Evolutionary conservation across 2,797 vertebrate species (phyloP).

Genomic region (Ctenopoma kingsleyae): DNA sequence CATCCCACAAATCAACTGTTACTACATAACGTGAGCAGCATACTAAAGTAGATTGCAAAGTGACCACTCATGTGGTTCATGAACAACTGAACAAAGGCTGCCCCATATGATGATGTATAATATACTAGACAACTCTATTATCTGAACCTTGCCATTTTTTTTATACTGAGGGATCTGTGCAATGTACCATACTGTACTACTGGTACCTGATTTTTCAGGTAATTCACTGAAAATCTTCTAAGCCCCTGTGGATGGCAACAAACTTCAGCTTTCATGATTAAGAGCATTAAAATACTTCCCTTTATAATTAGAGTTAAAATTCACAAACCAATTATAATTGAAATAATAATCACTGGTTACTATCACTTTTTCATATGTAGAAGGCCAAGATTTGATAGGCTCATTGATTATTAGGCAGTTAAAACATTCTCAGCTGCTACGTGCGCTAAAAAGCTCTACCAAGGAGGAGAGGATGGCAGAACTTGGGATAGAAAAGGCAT

Average conservation of each 20-base stretch:
- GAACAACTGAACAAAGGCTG: too few species aligned
- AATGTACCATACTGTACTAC: background rate
- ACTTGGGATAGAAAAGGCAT: constrained; percentile 96
- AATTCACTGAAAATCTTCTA: too few species aligned
- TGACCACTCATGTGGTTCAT: too few species aligned
- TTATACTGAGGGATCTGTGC: background rate
- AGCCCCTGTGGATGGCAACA: background rate
- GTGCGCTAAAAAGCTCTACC: constrained; percentile 83
- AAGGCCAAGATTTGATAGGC: constrained; percentile 1
- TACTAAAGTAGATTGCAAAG: too few species aligned
- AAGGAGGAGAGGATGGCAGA: constrained; percentile 95
- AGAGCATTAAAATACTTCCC: constrained; percentile 5
- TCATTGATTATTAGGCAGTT: constrained; percentile 47
- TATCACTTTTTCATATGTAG: background rate
- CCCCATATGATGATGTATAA: too few species aligned
- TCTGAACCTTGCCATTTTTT: background rate
- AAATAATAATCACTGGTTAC: constrained; percentile 3
- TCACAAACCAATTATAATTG: background rate
- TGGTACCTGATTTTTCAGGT: too few species aligned
- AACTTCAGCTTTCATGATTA: background rate
- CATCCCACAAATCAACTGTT: too few species aligned
- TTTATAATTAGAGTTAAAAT: constrained; percentile 25
- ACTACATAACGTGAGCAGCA: too few species aligned
- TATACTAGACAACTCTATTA: too few species aligned
- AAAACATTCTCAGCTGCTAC: constrained; percentile 39